Base-by-base conservation (phyloP, 2,888 invertebrate genomes). In the Stenichneumon culpator region DNA sequence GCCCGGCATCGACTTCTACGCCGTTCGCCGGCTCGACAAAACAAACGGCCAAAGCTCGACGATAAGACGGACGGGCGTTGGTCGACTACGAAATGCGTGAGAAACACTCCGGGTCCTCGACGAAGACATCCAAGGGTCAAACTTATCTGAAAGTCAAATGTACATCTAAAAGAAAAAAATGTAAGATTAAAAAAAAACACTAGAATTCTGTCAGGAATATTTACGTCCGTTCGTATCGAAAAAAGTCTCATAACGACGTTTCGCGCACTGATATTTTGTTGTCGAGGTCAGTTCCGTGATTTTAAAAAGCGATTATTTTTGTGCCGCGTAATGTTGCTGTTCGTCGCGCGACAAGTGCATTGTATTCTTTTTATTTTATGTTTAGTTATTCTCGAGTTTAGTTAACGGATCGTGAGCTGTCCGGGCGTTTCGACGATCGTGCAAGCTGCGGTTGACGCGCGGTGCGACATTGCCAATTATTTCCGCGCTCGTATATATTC, bases 401-500 rank as follows among this genome's bases (percentile, higher is more conserved):
- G 28, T 32, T 25, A 14, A 22, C 11, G 4, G 25, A 2, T 16
- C 14, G 44, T 4, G 16, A 16, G 60, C 16, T 6, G 32, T 63
- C 19, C 25, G 16, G 36, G 36, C 54, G 50, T 50, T 70, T 44
- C n/a, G n/a, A 70, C 14, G 39, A 72, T 67, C 54, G 19, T 39
- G 14, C 32, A 80, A 73, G 65, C 52, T n/a, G 67, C 32, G 50
- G n/a, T 52, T 44, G 32, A 36, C 50, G 6, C 16, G 67, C 11
- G 74, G 5, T 16, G 7, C 67, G 82, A 75, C 67, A 79, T 70
- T 82, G 79, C 82, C 77, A 79, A 82, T 85, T 85, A 82, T 82
- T 82, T 85, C 44, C 79, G 44, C 50, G 72, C 79, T 82, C 72
- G 82, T 85, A 77, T 85, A 82, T 79, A 85, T 82, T 85, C 79